A percentile compares a stretch with the other conserved stretches of the same genome.
These are phyloP conservation scores for Lithodes maja DNA, from an alignment of 2,888 invertebrate species.

Conservation along the genomic window DNA sequence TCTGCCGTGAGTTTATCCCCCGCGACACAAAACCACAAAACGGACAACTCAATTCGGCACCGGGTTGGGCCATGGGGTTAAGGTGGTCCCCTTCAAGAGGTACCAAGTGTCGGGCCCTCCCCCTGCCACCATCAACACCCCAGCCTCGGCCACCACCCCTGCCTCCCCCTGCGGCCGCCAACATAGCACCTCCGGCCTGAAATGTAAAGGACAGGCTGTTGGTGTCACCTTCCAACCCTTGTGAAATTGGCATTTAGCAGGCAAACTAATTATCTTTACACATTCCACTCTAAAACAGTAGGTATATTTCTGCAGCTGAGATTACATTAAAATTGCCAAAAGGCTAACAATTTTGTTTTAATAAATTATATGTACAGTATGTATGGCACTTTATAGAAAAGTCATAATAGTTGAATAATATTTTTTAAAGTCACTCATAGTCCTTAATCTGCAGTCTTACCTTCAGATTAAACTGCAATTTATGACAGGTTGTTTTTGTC, in stretches of 20 bases:
- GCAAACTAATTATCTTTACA: too few relatives aligned
- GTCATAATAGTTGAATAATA: too few relatives aligned
- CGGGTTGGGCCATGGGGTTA: constrained; percentile 31
- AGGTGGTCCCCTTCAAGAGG: constrained; percentile 51
- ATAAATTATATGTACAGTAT: too few relatives aligned
- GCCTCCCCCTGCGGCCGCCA: constrained; percentile 58
- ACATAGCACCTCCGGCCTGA: constrained; percentile 54
- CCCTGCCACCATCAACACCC: constrained; percentile 31
- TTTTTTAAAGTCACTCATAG: too few relatives aligned
- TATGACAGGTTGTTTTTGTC: too few relatives aligned
- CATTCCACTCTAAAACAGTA: too few relatives aligned
- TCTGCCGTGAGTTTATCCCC: constrained; percentile 54
- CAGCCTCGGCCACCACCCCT: constrained; percentile 48
- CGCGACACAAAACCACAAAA: constrained; percentile 57
- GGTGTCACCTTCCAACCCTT: constrained; percentile 31
- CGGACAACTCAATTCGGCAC: constrained; percentile 47
- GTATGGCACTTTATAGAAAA: too few relatives aligned
- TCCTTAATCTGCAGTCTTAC: too few relatives aligned
- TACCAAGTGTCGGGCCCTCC: constrained; percentile 45
- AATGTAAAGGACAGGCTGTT: constrained; percentile 62
- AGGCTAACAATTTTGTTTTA: too few relatives aligned
- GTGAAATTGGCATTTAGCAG: background rate
- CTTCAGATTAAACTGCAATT: too few relatives aligned
- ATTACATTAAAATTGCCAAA: too few relatives aligned
- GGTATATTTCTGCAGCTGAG: too few relatives aligned